These are phyloP conservation scores for Ornithoptera alexandrae DNA, from an alignment of 2,888 invertebrate species.

Conservation along the genomic window DNA sequence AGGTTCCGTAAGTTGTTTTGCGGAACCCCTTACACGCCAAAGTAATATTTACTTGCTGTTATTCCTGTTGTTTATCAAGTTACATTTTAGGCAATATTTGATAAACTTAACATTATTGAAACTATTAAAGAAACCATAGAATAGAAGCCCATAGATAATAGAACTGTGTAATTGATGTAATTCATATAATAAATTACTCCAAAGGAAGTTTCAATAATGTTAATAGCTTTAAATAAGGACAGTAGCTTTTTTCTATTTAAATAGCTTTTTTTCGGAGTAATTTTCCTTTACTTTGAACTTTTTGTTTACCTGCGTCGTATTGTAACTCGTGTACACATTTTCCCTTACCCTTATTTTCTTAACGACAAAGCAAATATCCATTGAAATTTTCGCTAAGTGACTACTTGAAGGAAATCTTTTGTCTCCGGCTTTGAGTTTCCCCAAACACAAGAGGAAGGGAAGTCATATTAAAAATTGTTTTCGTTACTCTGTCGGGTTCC, in stretches of 20 bases:
- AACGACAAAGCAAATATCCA: conserved; percentile 1
- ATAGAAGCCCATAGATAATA: too few species aligned
- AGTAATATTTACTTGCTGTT: too few species aligned
- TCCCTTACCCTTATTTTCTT: background rate
- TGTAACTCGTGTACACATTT: background rate
- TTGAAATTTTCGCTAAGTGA: background rate
- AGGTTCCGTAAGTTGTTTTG: too few species aligned
- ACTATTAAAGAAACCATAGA: too few species aligned
- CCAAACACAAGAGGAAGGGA: conserved; percentile 4
- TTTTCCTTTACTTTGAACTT: background rate
- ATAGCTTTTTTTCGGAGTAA: background rate
- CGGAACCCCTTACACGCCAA: too few species aligned
- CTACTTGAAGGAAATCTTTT: conserved; percentile 13
- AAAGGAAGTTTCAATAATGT: background rate
- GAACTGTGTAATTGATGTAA: too few species aligned
- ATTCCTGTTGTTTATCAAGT: too few species aligned
- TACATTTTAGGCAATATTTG: too few species aligned
- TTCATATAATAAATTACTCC: too few species aligned
- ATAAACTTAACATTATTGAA: too few species aligned
- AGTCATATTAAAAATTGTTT: conserved; percentile 9
- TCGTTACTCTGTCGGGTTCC: background rate
- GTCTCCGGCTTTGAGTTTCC: background rate
- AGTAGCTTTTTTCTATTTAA: background rate
- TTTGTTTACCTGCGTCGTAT: background rate
- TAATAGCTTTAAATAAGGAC: background rate